Conservation (phyloP, 2,113 vertebrate species). For the Eclectus roratus region DNA sequence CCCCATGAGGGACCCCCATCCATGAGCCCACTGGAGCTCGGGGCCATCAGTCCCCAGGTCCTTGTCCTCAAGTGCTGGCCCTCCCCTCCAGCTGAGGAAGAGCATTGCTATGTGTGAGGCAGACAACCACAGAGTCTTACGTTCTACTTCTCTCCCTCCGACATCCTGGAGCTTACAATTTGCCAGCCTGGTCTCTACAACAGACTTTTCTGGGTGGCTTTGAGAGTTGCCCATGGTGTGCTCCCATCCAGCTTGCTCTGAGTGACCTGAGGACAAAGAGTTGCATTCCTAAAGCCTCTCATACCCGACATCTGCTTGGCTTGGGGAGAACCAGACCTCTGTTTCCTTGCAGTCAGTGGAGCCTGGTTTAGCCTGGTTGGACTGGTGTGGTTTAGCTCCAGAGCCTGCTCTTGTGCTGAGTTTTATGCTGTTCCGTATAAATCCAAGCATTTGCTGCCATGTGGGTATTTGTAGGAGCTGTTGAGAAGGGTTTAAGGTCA, state of each 20-base stretch:
- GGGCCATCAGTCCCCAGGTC: background rate
- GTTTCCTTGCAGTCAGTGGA: background rate
- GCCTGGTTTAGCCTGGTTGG: background rate
- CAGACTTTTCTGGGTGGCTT: background rate
- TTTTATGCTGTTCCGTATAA: background rate
- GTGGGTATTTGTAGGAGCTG: background rate
- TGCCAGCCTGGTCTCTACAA: background rate
- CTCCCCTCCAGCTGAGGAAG: background rate
- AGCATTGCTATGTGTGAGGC: background rate
- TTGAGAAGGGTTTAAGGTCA: background rate
- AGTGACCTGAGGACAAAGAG: background rate
- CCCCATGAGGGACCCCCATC: background rate
- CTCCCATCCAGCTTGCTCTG: background rate
- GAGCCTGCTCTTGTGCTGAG: background rate
- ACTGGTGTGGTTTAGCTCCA: accelerated
- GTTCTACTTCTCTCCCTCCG: background rate
- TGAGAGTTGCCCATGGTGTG: accelerated
- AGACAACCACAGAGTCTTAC: background rate
- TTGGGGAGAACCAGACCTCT: background rate
- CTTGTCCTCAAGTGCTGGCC: background rate
- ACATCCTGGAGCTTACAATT: background rate
- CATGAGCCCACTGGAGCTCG: accelerated
- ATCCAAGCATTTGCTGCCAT: background rate
- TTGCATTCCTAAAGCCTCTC: background rate
- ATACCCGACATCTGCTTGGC: background rate